These are phyloP conservation scores for Agrypnus murinus DNA, from an alignment of 2,888 invertebrate species.

Conservation along the genomic window DNA sequence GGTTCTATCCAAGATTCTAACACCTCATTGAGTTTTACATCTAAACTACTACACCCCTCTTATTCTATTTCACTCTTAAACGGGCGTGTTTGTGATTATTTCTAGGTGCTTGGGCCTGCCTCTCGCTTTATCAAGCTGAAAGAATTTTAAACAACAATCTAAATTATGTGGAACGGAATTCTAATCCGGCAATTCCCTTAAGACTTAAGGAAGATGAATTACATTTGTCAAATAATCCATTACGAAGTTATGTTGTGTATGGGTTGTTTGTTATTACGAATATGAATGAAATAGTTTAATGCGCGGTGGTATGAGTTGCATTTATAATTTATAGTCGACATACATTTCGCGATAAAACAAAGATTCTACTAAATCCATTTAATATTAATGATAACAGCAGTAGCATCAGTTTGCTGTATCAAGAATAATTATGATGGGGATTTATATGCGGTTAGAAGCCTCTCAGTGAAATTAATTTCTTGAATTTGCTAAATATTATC, in stretches of 20 bases:
- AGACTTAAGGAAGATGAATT: constrained; percentile 14
- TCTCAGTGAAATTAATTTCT: too few relatives aligned
- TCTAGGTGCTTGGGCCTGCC: too few relatives aligned
- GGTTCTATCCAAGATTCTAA: constrained; percentile 11
- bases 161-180: too few relatives aligned
- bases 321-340: background rate
- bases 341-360: constrained; percentile 6
- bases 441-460: too few relatives aligned
- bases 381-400: constrained; percentile 26
- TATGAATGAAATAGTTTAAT: background rate
- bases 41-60: constrained; percentile 6
- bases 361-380: background rate
- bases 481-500: too few relatives aligned
- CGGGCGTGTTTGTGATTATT: too few relatives aligned
- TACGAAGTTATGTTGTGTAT: background rate
- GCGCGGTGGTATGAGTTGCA: background rate
- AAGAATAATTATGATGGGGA: background rate
- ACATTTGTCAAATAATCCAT: constrained; percentile 11
- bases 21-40: constrained; percentile 19
- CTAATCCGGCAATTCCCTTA: background rate
- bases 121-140: too few relatives aligned
- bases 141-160: too few relatives aligned
- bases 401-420: constrained; percentile 15
- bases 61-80: background rate
- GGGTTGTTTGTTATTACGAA: background rate